Evolutionary conservation across 1,140 invertebrate genomes (phyloP).

Genomic region (Cyclina sinensis): DNA sequence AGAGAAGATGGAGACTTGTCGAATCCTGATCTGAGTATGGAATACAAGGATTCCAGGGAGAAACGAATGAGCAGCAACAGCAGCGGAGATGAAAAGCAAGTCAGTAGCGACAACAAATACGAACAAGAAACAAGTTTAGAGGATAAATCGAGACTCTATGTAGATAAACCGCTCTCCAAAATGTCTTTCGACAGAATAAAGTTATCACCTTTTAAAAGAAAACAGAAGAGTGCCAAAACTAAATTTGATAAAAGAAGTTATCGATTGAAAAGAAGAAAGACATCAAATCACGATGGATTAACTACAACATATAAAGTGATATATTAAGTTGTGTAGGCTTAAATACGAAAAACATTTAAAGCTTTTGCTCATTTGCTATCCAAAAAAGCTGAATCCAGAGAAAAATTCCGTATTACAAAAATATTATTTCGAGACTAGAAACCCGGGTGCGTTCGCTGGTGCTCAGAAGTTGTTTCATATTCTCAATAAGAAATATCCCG

Average conservation of each 20-base stretch:
- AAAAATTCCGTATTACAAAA: slow-evolving; percentile 9
- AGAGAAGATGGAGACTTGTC: neutral
- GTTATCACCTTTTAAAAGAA: neutral
- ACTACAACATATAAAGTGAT: slow-evolving; percentile 45
- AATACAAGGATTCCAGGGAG: neutral
- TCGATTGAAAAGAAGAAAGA: slow-evolving; percentile 7
- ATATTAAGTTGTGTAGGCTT: neutral
- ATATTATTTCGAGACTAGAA: slow-evolving; percentile 46
- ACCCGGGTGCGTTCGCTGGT: slow-evolving; percentile 31
- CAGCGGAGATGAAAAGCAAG: neutral
- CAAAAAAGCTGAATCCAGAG: slow-evolving; percentile 4
- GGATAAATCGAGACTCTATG: slow-evolving; percentile 42
- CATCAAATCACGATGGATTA: slow-evolving; percentile 27
- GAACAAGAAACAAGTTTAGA: neutral
- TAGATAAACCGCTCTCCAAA: slow-evolving; percentile 32
- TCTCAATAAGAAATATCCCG: slow-evolving; percentile 43
- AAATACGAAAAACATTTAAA: neutral
- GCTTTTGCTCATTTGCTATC: neutral
- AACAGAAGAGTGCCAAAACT: neutral
- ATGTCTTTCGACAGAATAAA: slow-evolving; percentile 33
- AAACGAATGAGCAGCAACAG: neutral
- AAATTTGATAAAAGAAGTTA: neutral
- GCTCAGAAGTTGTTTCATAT: slow-evolving; percentile 17
- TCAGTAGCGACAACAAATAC: neutral
- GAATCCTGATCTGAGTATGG: neutral